Base-by-base conservation (phyloP, 2,888 invertebrate species). In the Leucozona laternaria region DNA sequence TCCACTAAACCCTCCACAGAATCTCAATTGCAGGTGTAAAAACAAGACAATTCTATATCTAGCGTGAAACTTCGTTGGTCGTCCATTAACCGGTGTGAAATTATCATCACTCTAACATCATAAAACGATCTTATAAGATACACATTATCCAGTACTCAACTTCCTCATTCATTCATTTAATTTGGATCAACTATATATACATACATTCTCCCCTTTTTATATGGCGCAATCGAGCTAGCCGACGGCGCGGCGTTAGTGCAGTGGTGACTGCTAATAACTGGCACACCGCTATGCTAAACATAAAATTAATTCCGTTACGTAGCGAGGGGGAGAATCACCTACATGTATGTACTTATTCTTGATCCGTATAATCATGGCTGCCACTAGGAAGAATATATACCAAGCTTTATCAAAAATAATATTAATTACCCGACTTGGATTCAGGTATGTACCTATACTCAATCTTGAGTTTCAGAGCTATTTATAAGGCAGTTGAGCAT, bases 111-210 rank as follows among this genome's bases (percentile, higher is more conserved):
- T 53, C 68, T 66, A 72, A 50, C 45, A 73, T 85, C 72, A 70
- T 62, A 78, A 81, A 77, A 68, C 81, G 43, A 73, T 78, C 81
- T 53, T 68, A 28, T 28, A 50, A 68, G 76, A 20, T 60, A 68
- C 66, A 85, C 45, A 85, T 72, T 77, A 68, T 68, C 68, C 40
- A 50, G 37, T 57, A 66, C 37, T 37, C 40, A 48, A 81, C 81
- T 85, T 85, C 85, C 85, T 85, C 73, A 57, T 85, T 80, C 72
- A 57, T 85, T 85, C 77, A 62, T 81, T 48, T 84, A 76, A 80
- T 71, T 80, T 66, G 66, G 84, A 84, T 84, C 84, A 84, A 37
- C 71, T 48, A 17, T 45, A 43, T 6, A 4, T n/a, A 15, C 20
- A 15, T 17, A 13, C 45, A 20, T 25, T 57, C 43, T 40, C 60